These are phyloP conservation scores for Copidosoma aretas DNA, from an alignment of 2,888 invertebrate species.

Conservation along the genomic window DNA sequence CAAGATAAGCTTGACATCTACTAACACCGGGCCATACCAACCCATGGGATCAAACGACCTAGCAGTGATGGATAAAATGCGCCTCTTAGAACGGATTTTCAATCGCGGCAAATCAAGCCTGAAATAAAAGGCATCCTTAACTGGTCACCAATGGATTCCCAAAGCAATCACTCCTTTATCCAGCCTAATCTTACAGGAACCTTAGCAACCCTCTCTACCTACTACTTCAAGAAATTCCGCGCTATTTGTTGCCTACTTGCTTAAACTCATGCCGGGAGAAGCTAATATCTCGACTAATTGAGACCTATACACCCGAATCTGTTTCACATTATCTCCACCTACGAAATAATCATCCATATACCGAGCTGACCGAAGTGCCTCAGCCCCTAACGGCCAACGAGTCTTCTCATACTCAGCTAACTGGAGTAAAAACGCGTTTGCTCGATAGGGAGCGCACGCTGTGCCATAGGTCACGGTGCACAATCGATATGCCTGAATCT, in stretches of 20 bases:
- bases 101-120: not conserved
- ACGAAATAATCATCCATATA: constrained; percentile 9
- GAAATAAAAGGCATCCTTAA: not conserved
- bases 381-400: too few relatives aligned
- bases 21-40: not conserved
- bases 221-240: not conserved
- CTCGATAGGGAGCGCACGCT: too few relatives aligned
- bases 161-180: not conserved
- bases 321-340: not conserved
- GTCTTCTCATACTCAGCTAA: too few relatives aligned
- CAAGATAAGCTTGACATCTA: not conserved
- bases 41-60: constrained; percentile 3
- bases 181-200: not conserved
- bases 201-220: not conserved
- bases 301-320: not conserved
- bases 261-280: not conserved
- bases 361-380: too few relatives aligned
- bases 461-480: too few relatives aligned
- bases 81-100: not conserved
- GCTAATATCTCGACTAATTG: not conserved
- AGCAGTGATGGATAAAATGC: not conserved
- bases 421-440: too few relatives aligned
- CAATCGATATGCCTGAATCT: too few relatives aligned
- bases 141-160: not conserved
- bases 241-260: not conserved